Evolutionary conservation across 2,888 invertebrate species (phyloP), one percentile per base, ranked within the genome.

Genomic region (Hymenopus coronatus): DNA sequence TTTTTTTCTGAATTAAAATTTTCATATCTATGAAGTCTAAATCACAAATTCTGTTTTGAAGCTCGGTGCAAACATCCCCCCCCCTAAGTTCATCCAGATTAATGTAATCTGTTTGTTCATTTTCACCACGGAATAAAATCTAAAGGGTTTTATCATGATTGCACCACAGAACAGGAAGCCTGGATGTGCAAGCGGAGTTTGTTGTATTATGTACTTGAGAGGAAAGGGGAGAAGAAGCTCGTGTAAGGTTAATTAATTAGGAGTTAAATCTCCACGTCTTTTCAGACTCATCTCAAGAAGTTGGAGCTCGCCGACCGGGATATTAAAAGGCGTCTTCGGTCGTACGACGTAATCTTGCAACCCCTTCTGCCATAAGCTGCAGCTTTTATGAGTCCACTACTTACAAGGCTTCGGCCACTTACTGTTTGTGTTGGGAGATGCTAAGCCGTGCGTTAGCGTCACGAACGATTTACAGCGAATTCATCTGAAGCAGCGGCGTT

Each of bases 221-320:
- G 54, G 15, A 70, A 54, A 70, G 54, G 15, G 54, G 54, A 70
- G 15, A 25, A 70, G 15, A 4, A 70, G 54, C 25, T 70, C 54
- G 84, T 84, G 30, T 84, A 33, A 28, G 84, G 84, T 25, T 84
- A 84, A 84, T 84, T 84, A 84, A 84, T 84, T 84, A 84, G 84
- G 28, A 84, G 84, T 30, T 84, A 84, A 84, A 84, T 84, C 84
- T 84, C 84, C 25, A 84, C 84, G 54, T 70, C 54, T 70, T 70
- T 70, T 70, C 54, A 70, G 54, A 70, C 54, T 70, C 54, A 70
- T 70, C 54, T 70, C 54, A 70, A 70, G 54, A 70, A 70, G 54
- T 25, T 70, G 54, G 54, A 25, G 54, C 54, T 70, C 54, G 54
- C 54, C 25, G 54, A 25, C 25, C 54, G 54, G 54, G 54, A 70